Conservation (phyloP, 2,888 invertebrate genomes). For the Unio pictorum region DNA sequence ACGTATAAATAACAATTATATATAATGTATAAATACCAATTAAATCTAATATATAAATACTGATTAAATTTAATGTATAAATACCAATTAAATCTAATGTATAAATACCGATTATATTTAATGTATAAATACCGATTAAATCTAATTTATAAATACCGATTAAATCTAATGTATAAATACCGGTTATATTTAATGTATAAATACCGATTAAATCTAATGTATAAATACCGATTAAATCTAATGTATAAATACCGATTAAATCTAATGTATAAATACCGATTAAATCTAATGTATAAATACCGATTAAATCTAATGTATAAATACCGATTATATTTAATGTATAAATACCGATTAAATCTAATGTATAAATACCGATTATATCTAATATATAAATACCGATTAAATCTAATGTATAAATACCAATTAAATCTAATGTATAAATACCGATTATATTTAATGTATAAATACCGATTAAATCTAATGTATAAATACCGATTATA, state of each 20-base stretch:
- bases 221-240: conserved; percentile 29
- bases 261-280: conserved; percentile 26
- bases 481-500: too few species aligned
- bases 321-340: conserved; percentile 27
- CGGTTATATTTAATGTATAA: conserved; percentile 18
- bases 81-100: conserved; percentile 27
- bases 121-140: conserved; percentile 30
- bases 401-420: too few species aligned
- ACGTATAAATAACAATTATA: conserved; percentile 28
- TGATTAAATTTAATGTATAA: conserved; percentile 17
- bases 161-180: conserved; percentile 13
- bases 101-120: conserved; percentile 29
- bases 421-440: too few species aligned
- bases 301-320: conserved; percentile 20
- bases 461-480: too few species aligned
- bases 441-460: too few species aligned
- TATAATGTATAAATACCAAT: conserved; percentile 25
- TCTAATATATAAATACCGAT: too few species aligned
- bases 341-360: conserved; percentile 30
- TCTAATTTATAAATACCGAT: conserved; percentile 26
- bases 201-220: conserved; percentile 28
- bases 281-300: conserved; percentile 14
- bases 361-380: neutral
- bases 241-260: conserved; percentile 30
- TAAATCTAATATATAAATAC: conserved; percentile 14